Evolutionary conservation across 2,113 vertebrate genomes (phyloP), one percentile per base, ranked within the genome.

Genomic region (Andinoacara biseriatus): DNA sequence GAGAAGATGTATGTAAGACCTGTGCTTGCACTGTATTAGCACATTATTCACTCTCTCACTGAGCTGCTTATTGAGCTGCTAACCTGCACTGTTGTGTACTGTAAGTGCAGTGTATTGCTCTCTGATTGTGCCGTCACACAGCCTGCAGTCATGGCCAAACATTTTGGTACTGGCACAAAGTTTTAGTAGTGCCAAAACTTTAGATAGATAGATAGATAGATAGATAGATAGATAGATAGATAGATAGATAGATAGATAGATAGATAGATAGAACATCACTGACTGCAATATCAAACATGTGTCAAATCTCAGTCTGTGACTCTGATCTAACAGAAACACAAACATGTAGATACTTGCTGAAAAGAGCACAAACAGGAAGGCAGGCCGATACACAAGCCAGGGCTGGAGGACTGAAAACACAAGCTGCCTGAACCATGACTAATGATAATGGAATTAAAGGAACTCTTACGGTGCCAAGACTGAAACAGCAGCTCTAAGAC

Each of bases 391-490:
- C 61, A 43, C 89, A 86, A 89, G 87, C 62, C 72, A 0, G 78
- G 78, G 60, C 89, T 82, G 58, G 81, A 83, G 60, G 63, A 29
- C 54, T 87, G 75, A 54, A 81, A 82, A 76, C 80, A 89, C 84
- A 80, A 74, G 78, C 79, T 83, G 83, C 78, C 31, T 82, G 54
- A 2, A 54, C 29, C 22, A 3, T 90, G 89, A 92, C 80, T 87
- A 89, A 93, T 31, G 18, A 61, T 74, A 76, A 89, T 81, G 91
- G 81, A 85, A 91, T 90, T 88, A 82, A 86, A 78, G 62, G 46
- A 86, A 58, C 74, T 84, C 20, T 18, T 20, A 31, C 17, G 20
- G 2, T 20, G 10, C 24, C 40, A 0, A 69, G 46, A 0, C 43
- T 69, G 4, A 49, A 52, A 52, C 26, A 14, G 0, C 67, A 72